phyloP scores from a whole-genome alignment of 2,113 vertebrate genomes.

The Otocyon megalotis region DNA sequence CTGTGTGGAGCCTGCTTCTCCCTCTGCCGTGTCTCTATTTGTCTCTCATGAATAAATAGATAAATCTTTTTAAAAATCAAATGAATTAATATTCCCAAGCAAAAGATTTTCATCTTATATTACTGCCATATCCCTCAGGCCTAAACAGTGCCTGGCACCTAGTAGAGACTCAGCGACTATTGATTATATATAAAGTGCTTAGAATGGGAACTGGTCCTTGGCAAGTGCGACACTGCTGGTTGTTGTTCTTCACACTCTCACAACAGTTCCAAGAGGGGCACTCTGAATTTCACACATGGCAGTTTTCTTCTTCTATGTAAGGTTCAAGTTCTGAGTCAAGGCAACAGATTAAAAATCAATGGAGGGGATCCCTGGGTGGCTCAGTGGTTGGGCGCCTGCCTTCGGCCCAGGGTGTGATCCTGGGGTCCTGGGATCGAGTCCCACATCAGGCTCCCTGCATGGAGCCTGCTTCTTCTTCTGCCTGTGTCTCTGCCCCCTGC shows the following conservation, averaged over 20 bases:
- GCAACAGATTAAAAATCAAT: no score
- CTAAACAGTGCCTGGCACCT: not conserved
- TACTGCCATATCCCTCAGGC: not conserved
- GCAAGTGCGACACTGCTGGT: not conserved
- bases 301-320: not conserved
- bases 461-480: no score
- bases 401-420: no score
- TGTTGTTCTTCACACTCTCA: not conserved
- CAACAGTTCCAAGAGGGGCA: not conserved
- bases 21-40: no score
- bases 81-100: not conserved
- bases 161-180: not conserved
- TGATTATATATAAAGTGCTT: not conserved
- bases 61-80: no score
- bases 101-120: slow-evolving; percentile 22
- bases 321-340: slow-evolving; percentile 46
- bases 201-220: not conserved
- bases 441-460: no score
- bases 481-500: no score
- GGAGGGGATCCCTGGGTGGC: no score
- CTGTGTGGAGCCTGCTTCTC: no score
- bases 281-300: not conserved
- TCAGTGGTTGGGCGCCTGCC: no score
- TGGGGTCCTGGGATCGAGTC: no score
- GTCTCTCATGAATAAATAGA: no score